These are phyloP conservation scores for Sinocyclocheilus grahami DNA, from an alignment of 2,113 vertebrate genomes.

Conservation along the genomic window DNA sequence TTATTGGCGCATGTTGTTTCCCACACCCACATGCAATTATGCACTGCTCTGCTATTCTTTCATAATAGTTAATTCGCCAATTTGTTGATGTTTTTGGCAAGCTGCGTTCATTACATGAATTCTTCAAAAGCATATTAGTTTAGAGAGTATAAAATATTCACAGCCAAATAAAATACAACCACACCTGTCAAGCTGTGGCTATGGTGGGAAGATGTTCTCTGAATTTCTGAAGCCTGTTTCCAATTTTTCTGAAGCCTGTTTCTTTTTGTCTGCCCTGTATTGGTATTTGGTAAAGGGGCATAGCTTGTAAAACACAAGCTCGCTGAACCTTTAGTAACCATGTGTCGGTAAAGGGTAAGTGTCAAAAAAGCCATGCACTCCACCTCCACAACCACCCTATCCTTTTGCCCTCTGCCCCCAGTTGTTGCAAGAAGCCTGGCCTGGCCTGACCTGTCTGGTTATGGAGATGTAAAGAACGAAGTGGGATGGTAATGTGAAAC, in stretches of 20 bases:
- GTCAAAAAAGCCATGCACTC: conserved; percentile 73
- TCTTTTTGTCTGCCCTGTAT: background rate
- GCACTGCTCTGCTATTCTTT: background rate
- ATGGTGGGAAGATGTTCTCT: background rate
- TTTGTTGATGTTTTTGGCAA: conserved; percentile 21
- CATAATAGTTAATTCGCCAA: background rate
- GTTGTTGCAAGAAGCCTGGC: conserved; percentile 38
- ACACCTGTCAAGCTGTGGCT: conserved; percentile 37
- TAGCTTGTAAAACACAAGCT: conserved; percentile 13
- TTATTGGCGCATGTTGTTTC: background rate
- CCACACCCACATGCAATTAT: conserved; percentile 5
- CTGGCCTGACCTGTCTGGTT: conserved; percentile 41
- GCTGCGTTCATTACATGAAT: background rate
- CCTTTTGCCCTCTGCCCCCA: conserved; percentile 8
- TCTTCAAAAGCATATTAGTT: conserved; percentile 3
- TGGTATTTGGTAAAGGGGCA: background rate
- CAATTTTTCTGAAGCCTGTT: background rate
- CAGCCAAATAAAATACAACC: conserved; percentile 13
- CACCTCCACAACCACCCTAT: conserved; percentile 66
- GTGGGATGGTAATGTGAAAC: conserved; percentile 68
- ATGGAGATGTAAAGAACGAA: conserved; percentile 70
- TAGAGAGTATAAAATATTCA: conserved; percentile 9
- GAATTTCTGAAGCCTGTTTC: background rate
- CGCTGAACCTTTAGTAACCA: background rate
- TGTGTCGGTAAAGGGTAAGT: conserved; percentile 69